These are phyloP conservation scores for Zaprionus lineosus DNA, from an alignment of 2,888 invertebrate species.

Conservation along the genomic window DNA sequence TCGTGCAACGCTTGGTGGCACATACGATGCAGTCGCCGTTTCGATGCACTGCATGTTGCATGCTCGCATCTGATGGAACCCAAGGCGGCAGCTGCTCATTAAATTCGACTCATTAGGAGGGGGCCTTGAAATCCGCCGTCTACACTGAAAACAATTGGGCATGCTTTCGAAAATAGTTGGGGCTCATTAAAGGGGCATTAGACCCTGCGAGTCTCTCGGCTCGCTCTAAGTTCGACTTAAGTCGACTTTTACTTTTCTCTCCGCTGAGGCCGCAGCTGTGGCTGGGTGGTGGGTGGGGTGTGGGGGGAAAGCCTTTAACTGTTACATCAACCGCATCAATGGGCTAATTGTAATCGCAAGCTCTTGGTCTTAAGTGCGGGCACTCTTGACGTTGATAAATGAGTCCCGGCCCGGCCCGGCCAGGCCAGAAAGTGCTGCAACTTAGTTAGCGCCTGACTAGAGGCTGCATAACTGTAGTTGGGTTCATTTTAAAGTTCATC, in stretches of 20 bases:
- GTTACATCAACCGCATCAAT: conserved; percentile 22
- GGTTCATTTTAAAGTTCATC: conserved; percentile 23
- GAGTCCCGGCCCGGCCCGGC: too few relatives aligned
- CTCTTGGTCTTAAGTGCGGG: conserved; percentile 28
- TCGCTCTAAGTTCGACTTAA: conserved; percentile 23
- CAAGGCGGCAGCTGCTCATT: conserved; percentile 21
- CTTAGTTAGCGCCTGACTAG: conserved; percentile 25
- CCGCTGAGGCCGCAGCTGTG: too few relatives aligned
- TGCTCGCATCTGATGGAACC: conserved; percentile 17
- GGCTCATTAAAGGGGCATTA: conserved; percentile 61
- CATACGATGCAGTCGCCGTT: too few relatives aligned
- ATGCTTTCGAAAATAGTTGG: conserved; percentile 44
- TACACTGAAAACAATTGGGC: conserved; percentile 26
- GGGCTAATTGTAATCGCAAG: conserved; percentile 36
- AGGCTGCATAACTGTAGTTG: conserved; percentile 43
- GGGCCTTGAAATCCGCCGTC: neutral
- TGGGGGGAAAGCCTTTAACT: conserved; percentile 28
- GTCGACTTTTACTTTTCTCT: conserved; percentile 43
- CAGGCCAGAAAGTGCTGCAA: conserved; percentile 1
- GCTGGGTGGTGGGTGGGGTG: conserved; percentile 9
- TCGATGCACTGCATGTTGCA: conserved; percentile 8
- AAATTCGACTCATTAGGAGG: conserved; percentile 22
- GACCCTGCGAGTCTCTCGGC: conserved; percentile 8
- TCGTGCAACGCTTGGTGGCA: too few relatives aligned
- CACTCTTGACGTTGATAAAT: conserved; percentile 64